Evolutionary conservation across 2,888 invertebrate species (phyloP).

Genomic region (Neria commutata): DNA sequence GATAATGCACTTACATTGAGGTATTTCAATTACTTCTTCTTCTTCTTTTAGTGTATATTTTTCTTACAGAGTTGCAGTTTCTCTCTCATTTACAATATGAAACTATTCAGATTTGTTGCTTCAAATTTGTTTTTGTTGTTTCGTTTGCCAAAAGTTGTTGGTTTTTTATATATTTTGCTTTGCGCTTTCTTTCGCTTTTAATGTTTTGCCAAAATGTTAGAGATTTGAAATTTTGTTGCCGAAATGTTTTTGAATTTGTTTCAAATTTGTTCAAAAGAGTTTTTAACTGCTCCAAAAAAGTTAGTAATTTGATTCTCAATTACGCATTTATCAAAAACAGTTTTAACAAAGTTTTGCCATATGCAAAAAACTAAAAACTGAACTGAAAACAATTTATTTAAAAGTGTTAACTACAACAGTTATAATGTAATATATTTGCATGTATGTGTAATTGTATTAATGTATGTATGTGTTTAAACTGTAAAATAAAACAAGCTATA

Average conservation of each 20-base stretch:
- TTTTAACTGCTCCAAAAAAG: no score
- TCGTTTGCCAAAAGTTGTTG: no score
- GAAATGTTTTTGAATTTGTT: conserved; percentile 31
- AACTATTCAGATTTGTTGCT: no score
- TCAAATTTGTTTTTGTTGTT: no score
- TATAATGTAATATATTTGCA: background rate
- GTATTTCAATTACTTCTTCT: conserved; percentile 54
- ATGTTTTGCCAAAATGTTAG: conserved; percentile 26
- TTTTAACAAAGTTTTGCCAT: background rate
- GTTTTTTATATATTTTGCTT: conserved; percentile 14
- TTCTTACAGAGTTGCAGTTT: conserved; percentile 11
- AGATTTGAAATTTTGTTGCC: conserved; percentile 33
- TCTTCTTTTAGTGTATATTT: conserved; percentile 39
- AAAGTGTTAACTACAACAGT: conserved; percentile 1
- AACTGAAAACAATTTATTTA: background rate
- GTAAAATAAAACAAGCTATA: conserved; percentile 26
- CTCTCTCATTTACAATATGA: conserved; percentile 5
- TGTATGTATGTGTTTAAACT: conserved; percentile 19
- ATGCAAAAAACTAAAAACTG: background rate
- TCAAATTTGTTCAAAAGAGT: background rate
- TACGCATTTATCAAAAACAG: background rate
- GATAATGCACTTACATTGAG: conserved; percentile 55
- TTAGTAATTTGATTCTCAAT: no score
- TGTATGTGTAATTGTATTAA: conserved; percentile 4
- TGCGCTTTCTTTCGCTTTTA: conserved; percentile 5